Evolutionary conservation across 2,113 vertebrate species (phyloP), one percentile per base, ranked within the genome.

Genomic region (Todiramphus saurophagus): DNA sequence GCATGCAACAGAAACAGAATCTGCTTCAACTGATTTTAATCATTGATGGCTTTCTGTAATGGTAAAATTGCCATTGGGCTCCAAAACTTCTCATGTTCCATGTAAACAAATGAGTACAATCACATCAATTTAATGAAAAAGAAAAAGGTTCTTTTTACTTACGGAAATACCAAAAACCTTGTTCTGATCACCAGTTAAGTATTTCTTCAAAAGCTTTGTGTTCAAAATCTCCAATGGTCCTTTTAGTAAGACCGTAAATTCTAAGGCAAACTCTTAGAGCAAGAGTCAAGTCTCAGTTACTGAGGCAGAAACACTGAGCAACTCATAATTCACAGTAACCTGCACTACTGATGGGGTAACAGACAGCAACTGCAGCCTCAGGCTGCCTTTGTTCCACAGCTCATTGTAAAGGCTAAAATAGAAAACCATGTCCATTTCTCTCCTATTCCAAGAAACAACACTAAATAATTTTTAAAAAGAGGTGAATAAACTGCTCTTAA

Each of bases 171-270:
- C n/a, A 63, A 67, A 69, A 79, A 10, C 28, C 8, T 39, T 44
- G 53, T 80, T 62, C 50, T 94, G 83, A 90, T 66, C 37, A 69
- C 25, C 50, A 43, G 48, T 30, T 59, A 84, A 87, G 78, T 77
- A 66, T 39, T 90, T 95, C 76, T 91, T 92, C 94, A 94, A 88
- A 88, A 83, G 44, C 59, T 83, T 53, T 85, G 74, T 59, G 78
- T 59, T 62, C 93, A 93, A 79, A 87, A 83, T 41, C 70, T 85
- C 82, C 78, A 95, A 30, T 15, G 50, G 93, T 16, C 27, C 62
- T 76, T 90, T 86, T 41, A 88, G 67, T 4, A 7, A 87, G 66
- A 23, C 67, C 50, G 18, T 28, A 93, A 83, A 90, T 94, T 96
- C 70, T 90, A 75, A 93, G 70, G 25, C 37, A 90, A 93, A 46